Conservation (phyloP, 2,888 invertebrate species). For the Ptychoptera albimana region DNA sequence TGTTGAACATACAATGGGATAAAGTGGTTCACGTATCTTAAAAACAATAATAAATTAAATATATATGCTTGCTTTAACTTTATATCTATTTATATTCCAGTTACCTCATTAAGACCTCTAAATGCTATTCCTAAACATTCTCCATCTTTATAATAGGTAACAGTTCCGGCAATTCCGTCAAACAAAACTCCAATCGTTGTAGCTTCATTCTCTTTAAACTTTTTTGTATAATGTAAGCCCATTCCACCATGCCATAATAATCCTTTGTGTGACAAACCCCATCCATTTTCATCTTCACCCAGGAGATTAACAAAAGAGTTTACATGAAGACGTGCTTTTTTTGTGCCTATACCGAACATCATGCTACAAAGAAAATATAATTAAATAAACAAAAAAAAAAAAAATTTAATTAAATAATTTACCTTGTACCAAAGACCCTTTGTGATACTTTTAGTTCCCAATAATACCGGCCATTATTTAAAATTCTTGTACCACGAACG, state of each 20-base stretch:
- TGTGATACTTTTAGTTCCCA: constrained; percentile 49
- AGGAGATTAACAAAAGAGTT: constrained; percentile 52
- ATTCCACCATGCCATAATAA: constrained; percentile 49
- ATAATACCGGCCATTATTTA: constrained; percentile 47
- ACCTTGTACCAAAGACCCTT: constrained; percentile 48
- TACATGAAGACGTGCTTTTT: constrained; percentile 40
- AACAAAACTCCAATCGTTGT: constrained; percentile 51
- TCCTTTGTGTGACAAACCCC: constrained; percentile 61
- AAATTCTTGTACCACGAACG: constrained; percentile 43
- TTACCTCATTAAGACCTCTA: constrained; percentile 39
- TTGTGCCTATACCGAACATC: constrained; percentile 56
- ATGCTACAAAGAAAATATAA: too few species aligned
- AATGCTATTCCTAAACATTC: constrained; percentile 53
- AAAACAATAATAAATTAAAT: background rate
- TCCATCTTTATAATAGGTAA: constrained; percentile 56
- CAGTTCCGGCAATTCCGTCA: constrained; percentile 49
- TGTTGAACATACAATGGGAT: constrained; percentile 53
- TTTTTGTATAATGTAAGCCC: constrained; percentile 44
- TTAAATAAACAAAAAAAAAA: background rate
- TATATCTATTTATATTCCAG: background rate
- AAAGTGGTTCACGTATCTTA: constrained; percentile 41
- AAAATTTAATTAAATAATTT: background rate
- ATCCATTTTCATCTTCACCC: constrained; percentile 52
- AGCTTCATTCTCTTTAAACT: constrained; percentile 51
- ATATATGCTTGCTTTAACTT: too few species aligned